Percentiles rank a stretch among this genome's conserved stretches.
These are phyloP conservation scores for Hypsibius dujardini DNA, from an alignment of 1,140 invertebrate species.

Conservation along the genomic window DNA sequence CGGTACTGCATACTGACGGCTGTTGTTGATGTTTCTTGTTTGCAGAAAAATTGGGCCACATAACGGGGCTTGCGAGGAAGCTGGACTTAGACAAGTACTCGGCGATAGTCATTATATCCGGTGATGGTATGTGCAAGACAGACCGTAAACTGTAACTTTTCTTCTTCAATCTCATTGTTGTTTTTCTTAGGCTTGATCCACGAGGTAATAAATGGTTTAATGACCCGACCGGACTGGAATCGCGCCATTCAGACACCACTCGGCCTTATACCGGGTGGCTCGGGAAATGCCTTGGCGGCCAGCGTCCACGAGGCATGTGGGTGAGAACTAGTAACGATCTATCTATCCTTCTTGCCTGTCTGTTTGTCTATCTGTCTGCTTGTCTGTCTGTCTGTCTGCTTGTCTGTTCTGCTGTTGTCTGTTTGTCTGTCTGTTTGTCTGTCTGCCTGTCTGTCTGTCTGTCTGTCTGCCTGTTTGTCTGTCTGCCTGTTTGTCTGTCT, in stretches of 20 bases:
- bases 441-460: too few relatives aligned
- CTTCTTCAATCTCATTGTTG: neutral
- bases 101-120: slow-evolving; percentile 64
- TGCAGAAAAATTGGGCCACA: slow-evolving; percentile 61
- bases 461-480: too few relatives aligned
- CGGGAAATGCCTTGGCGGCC: slow-evolving; percentile 78
- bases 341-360: too few relatives aligned
- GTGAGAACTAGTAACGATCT: slow-evolving; percentile 27
- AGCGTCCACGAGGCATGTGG: slow-evolving; percentile 44
- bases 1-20: too few relatives aligned
- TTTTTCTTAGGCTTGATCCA: slow-evolving; percentile 14
- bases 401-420: too few relatives aligned
- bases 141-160: slow-evolving; percentile 53
- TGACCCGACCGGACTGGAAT: slow-evolving; percentile 66
- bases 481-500: too few relatives aligned
- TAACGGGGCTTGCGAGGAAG: slow-evolving; percentile 55
- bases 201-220: slow-evolving; percentile 57
- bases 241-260: slow-evolving; percentile 57
- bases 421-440: too few relatives aligned
- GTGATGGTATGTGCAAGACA: slow-evolving; percentile 86
- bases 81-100: slow-evolving; percentile 51
- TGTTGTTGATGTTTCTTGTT: too few relatives aligned
- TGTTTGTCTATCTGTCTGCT: too few relatives aligned
- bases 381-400: too few relatives aligned
- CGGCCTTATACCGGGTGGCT: slow-evolving; percentile 77